These are phyloP conservation scores for Marasmarcha lunaedactyla DNA, from an alignment of 2,888 invertebrate genomes.

Conservation along the genomic window DNA sequence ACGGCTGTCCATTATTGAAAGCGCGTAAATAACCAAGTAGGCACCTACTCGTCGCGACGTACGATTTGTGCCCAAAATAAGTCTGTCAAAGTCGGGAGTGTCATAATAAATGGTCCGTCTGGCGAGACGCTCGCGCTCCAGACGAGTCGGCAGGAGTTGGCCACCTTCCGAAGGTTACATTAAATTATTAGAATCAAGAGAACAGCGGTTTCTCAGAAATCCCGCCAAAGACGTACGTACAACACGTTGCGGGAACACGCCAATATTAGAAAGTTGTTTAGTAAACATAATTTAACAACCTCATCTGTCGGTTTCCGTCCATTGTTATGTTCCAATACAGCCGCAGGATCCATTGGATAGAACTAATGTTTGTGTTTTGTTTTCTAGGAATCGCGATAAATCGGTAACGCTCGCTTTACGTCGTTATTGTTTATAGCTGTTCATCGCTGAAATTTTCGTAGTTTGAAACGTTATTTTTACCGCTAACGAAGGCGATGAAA, in stretches of 20 bases:
- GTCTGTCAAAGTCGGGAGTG: neutral
- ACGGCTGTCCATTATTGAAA: too few species aligned
- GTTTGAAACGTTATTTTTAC: too few species aligned
- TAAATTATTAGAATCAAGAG: slow-evolving; percentile 25
- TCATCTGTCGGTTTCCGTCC: neutral
- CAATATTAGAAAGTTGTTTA: neutral
- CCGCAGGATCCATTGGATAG: too few species aligned
- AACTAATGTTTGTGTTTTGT: too few species aligned
- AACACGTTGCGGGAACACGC: neutral
- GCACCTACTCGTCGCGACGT: too few species aligned
- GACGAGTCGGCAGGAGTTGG: slow-evolving; percentile 32
- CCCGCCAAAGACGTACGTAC: neutral
- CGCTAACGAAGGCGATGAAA: too few species aligned
- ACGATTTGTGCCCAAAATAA: neutral
- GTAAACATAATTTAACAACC: neutral
- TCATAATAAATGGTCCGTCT: slow-evolving; percentile 13
- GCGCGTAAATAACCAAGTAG: too few species aligned
- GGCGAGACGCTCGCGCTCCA: slow-evolving; percentile 35
- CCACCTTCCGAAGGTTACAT: slow-evolving; percentile 54
- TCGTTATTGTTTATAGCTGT: too few species aligned
- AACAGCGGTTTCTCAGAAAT: slow-evolving; percentile 21
- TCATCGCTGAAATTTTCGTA: too few species aligned
- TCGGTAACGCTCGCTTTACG: too few species aligned
- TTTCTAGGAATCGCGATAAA: too few species aligned
- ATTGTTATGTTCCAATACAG: neutral